Evolutionary conservation across 2,113 vertebrate genomes (phyloP).

Genomic region (Elanus axillaris): DNA sequence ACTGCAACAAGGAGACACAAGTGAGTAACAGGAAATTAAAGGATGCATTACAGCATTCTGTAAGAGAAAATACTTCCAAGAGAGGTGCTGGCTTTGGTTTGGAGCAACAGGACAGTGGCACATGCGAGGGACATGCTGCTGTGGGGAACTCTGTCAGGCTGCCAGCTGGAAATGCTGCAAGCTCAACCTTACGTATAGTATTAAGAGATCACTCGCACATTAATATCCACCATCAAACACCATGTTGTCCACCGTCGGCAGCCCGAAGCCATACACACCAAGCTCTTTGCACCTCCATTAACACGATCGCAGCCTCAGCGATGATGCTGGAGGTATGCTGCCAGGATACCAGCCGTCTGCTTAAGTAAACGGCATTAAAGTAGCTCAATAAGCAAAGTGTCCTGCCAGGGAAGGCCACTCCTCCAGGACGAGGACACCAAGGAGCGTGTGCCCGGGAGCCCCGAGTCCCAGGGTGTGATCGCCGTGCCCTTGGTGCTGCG

Average conservation of each 20-base stretch:
- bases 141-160: neutral
- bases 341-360: neutral
- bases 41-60: neutral
- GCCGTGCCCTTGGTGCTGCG: accelerated
- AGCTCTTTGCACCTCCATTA: neutral
- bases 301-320: accelerated
- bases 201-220: neutral
- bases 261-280: neutral
- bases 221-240: neutral
- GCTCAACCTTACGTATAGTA: neutral
- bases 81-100: neutral
- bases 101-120: neutral
- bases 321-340: neutral
- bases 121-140: accelerated
- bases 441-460: neutral
- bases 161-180: neutral
- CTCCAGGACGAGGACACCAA: neutral
- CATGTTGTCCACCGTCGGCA: accelerated
- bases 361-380: neutral
- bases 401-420: neutral
- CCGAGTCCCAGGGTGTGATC: accelerated
- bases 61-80: neutral
- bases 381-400: neutral
- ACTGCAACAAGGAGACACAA: neutral
- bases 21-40: neutral